Evolutionary conservation across 2,113 vertebrate genomes (phyloP).

Genomic region (Monopterus albus): DNA sequence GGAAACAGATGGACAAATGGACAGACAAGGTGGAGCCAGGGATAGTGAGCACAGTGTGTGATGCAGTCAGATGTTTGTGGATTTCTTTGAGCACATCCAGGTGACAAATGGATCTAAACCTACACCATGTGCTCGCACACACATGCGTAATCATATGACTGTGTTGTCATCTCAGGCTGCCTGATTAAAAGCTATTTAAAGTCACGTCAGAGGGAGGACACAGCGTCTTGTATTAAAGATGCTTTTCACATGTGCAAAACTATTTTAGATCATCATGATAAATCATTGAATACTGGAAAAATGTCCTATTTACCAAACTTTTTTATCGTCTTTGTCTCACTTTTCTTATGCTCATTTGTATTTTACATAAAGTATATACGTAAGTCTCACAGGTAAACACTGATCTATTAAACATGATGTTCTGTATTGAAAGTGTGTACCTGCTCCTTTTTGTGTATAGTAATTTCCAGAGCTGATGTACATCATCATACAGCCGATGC

Average conservation of each 20-base stretch:
- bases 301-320: slow-evolving; percentile 37
- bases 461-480: not conserved
- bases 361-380: slow-evolving; percentile 27
- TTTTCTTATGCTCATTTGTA: slow-evolving; percentile 1
- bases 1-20: not conserved
- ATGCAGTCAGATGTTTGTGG: not conserved
- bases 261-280: slow-evolving; percentile 69
- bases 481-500: no score
- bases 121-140: not conserved
- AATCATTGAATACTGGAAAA: slow-evolving; percentile 67
- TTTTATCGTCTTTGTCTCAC: not conserved
- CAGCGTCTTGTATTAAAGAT: slow-evolving; percentile 19
- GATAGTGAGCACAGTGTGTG: not conserved
- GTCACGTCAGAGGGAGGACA: slow-evolving; percentile 19
- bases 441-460: no score
- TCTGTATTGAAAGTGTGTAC: no score
- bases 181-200: slow-evolving; percentile 65
- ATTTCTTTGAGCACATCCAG: slow-evolving; percentile 12
- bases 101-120: slow-evolving; percentile 2
- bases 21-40: not conserved
- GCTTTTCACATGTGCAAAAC: slow-evolving; percentile 58
- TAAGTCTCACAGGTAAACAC: slow-evolving; percentile 4
- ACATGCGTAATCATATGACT: slow-evolving; percentile 53
- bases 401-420: not conserved
- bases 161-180: not conserved